Conservation (phyloP, 2,113 vertebrate species). For the Morone saxatilis region DNA sequence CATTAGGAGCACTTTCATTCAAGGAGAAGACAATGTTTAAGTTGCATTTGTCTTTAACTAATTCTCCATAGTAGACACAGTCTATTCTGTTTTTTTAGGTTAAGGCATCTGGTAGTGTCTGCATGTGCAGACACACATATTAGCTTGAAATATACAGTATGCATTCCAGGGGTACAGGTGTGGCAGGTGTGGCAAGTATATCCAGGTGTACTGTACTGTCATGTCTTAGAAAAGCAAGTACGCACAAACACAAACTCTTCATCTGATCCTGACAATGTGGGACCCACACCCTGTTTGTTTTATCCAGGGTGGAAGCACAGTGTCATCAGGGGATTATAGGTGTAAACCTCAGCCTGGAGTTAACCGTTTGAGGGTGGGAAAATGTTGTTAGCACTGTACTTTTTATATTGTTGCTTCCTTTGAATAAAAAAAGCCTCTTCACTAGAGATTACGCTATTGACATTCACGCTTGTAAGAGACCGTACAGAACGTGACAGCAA, state of each 20-base stretch:
- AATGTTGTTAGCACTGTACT: not conserved
- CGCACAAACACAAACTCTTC: conserved; percentile 49
- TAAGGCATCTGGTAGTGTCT: conserved; percentile 13
- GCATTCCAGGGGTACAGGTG: conserved; percentile 77
- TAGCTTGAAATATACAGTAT: conserved; percentile 16
- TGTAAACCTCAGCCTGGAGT: conserved; percentile 32
- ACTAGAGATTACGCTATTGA: conserved; percentile 28
- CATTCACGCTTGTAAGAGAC: conserved; percentile 34
- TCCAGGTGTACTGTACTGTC: conserved; percentile 69
- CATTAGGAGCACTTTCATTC: not conserved
- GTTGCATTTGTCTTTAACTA: not conserved
- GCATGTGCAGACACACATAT: conserved; percentile 35
- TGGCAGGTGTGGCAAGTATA: conserved; percentile 68
- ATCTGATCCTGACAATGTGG: conserved; percentile 64
- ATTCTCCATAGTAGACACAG: not conserved
- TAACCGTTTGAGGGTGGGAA: conserved; percentile 55
- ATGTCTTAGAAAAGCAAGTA: conserved; percentile 52
- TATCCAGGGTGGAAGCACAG: conserved; percentile 61
- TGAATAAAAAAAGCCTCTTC: conserved; percentile 8
- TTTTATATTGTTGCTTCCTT: not conserved
- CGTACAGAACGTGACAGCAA: conserved; percentile 30
- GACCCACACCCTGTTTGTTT: conserved; percentile 73
- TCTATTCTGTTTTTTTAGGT: not conserved
- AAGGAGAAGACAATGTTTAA: not conserved
- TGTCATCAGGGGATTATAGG: conserved; percentile 69